Evolutionary conservation across 2,113 vertebrate genomes (phyloP).

Genomic region (Fregata magnificens): DNA sequence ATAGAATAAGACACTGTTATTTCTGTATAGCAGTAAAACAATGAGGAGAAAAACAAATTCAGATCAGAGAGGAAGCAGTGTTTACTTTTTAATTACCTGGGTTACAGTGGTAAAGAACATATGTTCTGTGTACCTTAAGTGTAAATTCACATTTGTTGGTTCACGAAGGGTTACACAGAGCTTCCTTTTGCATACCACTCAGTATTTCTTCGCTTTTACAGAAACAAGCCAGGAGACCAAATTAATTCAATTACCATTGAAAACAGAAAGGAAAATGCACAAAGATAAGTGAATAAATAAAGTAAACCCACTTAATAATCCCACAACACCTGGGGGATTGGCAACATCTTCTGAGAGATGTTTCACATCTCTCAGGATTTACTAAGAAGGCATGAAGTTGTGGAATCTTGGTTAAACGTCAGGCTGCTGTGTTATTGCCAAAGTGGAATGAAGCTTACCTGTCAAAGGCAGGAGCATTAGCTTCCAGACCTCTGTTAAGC

Average conservation of each 20-base stretch:
- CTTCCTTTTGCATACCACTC: neutral
- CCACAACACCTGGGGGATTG: neutral
- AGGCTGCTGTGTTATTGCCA: neutral
- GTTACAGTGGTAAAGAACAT: neutral
- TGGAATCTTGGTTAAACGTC: neutral
- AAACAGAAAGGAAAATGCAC: neutral
- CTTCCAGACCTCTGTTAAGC: conserved; percentile 81
- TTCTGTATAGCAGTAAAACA: neutral
- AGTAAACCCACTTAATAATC: neutral
- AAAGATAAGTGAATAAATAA: neutral
- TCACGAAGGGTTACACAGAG: neutral
- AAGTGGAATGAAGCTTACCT: conserved; percentile 64
- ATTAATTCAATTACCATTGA: neutral
- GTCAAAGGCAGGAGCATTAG: conserved; percentile 83
- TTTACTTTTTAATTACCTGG: neutral
- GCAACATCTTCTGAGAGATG: neutral
- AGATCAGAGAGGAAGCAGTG: neutral
- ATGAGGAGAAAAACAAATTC: neutral
- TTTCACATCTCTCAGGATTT: neutral
- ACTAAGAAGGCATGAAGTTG: neutral
- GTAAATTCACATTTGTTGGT: neutral
- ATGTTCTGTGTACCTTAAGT: neutral
- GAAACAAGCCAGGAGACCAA: neutral
- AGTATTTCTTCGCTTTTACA: neutral
- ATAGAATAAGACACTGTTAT: neutral